Evolutionary conservation across 1,140 invertebrate species (phyloP), one percentile per base, ranked within the genome.

Genomic region (Saccostrea echinata): DNA sequence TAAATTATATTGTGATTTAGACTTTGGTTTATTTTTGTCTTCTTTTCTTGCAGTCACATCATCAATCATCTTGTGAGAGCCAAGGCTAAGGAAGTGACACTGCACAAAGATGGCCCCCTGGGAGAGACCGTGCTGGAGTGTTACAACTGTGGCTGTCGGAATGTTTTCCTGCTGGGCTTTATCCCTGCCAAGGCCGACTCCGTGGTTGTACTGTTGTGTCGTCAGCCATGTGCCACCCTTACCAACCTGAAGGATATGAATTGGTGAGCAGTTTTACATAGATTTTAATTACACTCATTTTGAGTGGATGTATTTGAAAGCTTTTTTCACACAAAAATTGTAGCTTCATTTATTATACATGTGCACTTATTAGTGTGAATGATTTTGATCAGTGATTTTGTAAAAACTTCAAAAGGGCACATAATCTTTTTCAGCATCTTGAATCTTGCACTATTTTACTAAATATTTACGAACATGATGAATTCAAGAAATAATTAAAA

Each of bases 181-280:
- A 99, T 99, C 92, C 99, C 99, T 4, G 99, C 99, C 16, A 99
- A 99, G 96, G 98, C 99, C 12, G 99, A 99, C 95, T 99, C 98
- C 1, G 98, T 99, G 64, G 99, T 99, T n/a, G 98, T 99, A 0
- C 95, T 99, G 80, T 96, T 99, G 0, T 99, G 99, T 93, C 96
- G 99, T 2, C 98, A 99, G 95, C 99, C 99, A 8, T 99, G 99
- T 95, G 98, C 99, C 84, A 97, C 98, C 9, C 98, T 99, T 94
- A 98, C 97, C 94, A 98, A 98, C 57, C 95, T 99, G 13, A 99
- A 99, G 95, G 99, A 99, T 94, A 99, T 99, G 97, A 99, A 99
- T 94, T 99, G 99, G 97, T 97, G 94, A 94, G 92, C 3, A 27
- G 18, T 11, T 43, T 21, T 43, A 43, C 43, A 43, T 43, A 8